Conservation (phyloP, 2,888 invertebrate genomes). For the Ophion obscuratus region DNA sequence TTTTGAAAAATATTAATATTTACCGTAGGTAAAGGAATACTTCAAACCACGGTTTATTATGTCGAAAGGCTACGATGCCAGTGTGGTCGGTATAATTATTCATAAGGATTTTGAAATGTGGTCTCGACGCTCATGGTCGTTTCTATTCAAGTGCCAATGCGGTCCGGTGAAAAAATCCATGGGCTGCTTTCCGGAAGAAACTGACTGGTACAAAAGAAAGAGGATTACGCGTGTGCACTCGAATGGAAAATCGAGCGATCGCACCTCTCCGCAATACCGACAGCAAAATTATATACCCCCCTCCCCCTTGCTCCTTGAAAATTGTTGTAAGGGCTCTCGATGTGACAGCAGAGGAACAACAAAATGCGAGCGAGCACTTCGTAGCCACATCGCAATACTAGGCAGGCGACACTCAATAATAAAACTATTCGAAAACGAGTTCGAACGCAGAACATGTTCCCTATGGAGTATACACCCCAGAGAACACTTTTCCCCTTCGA, state of each 20-base stretch:
- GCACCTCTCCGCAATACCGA: conserved; percentile 13
- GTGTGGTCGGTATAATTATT: not conserved
- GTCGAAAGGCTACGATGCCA: not conserved
- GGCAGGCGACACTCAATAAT: conserved; percentile 80
- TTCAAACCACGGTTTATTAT: not conserved
- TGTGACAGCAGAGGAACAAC: not conserved
- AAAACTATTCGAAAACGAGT: conserved; percentile 79
- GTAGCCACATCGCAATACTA: conserved; percentile 80
- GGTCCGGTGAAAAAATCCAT: not conserved
- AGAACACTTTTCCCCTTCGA: conserved; percentile 39
- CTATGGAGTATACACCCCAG: conserved; percentile 71
- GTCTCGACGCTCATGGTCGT: conserved; percentile 4
- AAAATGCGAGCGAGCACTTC: conserved; percentile 78
- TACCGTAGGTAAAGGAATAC: conserved; percentile 9
- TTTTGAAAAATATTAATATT: conserved; percentile 21
- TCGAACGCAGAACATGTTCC: conserved; percentile 67
- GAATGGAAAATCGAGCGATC: conserved; percentile 35
- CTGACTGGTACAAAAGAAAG: not conserved
- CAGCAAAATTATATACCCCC: not conserved
- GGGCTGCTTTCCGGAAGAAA: not conserved
- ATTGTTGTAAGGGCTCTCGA: conserved; percentile 25
- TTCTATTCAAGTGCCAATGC: not conserved
- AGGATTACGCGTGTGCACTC: conserved; percentile 2
- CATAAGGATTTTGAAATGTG: not conserved
- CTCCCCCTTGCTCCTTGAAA: too few relatives aligned